Evolutionary conservation across 2,888 invertebrate genomes (phyloP), one percentile per base, ranked within the genome.

Genomic region (Pemphredon lugubris): DNA sequence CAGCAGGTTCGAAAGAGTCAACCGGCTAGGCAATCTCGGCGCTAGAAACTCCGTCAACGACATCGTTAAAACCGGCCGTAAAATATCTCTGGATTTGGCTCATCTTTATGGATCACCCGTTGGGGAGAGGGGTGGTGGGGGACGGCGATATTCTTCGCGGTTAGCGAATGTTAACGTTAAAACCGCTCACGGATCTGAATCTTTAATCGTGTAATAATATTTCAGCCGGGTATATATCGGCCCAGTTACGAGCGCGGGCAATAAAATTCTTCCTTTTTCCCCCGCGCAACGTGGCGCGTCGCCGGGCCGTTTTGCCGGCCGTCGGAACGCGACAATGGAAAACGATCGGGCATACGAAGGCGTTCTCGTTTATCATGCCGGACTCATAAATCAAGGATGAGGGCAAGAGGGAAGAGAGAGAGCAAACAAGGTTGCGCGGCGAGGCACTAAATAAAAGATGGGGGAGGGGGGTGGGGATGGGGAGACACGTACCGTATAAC

Each of bases 361-460:
- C 60, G 54, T 37, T 63, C 75, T 65, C 72, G 68, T 65, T 72
- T 72, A 64, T 75, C 72, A 75, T 58, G 40, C 58, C 50, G 39
- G 14, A 20, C 57, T 54, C 68, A 72, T 75, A 75, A 76, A 76
- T 76, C 72, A 72, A 65, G 65, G 44, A 72, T 42, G 68, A 61
- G 48, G 50, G 16, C 13, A n/a, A n/a, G 55, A 32, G 58, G 44
- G 53, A 53, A 48, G 57, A 54, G 44, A 48, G 48, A 48, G 57
- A 50, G 50, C 53, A 50, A 42, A 55, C 65, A 57, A 64, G 61
- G 59, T n/a, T 63, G 63, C 68, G 47, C 45, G 39, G 34, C 14
- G 51, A 60, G 63, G 59, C 57, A 55, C 65, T 75, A 69, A 69
- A 77, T 77, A 75, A 73, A 72, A 66, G 65, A 73, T 51, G 70